Conservation (phyloP, 2,113 vertebrate genomes). For the Pipa parva region DNA sequence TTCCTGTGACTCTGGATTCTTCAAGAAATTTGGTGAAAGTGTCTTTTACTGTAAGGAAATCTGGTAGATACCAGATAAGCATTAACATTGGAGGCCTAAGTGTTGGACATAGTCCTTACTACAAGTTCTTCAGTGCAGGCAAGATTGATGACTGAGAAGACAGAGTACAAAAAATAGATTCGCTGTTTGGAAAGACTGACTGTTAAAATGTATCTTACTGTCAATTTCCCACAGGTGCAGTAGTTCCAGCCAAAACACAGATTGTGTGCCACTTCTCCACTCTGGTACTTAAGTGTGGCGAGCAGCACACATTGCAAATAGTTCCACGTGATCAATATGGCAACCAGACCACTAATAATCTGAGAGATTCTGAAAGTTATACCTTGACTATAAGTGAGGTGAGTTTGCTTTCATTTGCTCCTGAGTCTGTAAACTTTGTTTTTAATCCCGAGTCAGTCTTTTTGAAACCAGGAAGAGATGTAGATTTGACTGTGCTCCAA, state of each 20-base stretch:
- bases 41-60: conserved; percentile 93
- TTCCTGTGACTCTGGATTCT: conserved; percentile 90
- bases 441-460: no score
- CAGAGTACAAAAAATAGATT: not conserved
- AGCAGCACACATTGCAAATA: conserved; percentile 91
- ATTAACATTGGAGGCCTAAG: conserved; percentile 91
- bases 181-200: no score
- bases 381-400: conserved; percentile 72
- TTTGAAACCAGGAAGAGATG: no score
- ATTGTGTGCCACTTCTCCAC: conserved; percentile 96
- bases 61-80: conserved; percentile 90
- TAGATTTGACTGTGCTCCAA: no score
- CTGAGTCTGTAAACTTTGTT: no score
- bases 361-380: conserved; percentile 87
- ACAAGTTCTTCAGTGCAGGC: conserved; percentile 97
- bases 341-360: conserved; percentile 90
- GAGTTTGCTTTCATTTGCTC: conserved; percentile 37
- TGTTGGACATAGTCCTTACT: conserved; percentile 95
- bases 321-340: conserved; percentile 94
- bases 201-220: not conserved
- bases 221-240: conserved; percentile 72
- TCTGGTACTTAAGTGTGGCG: conserved; percentile 84
- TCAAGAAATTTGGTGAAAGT: conserved; percentile 90
- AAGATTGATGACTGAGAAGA: conserved; percentile 33
- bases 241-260: conserved; percentile 96